Base-by-base conservation (phyloP, 2,888 invertebrate species). In the Arctia plantaginis region DNA sequence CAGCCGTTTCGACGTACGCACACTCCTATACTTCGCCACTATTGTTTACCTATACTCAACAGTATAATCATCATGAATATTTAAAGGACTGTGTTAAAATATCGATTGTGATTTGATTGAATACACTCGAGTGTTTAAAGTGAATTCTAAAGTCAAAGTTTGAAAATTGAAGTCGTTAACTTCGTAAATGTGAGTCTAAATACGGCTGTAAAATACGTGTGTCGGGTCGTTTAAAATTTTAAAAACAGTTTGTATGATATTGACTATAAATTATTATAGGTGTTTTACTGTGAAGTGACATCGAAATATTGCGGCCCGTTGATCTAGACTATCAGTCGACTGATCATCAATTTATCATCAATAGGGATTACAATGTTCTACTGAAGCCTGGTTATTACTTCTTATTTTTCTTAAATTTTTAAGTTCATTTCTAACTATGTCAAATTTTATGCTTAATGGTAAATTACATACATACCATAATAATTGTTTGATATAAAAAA, bases 1-100 rank as follows among this genome's bases (percentile, higher is more conserved):
- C 1, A 90, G 90, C 77, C 90, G 91, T 78, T 88, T 90, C n/a
- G 89, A 89, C 39, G 81, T 92, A 47, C 87, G 89, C 20, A 89
- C 89, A n/a, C 81, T 91, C 47, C 71, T 90, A 67, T 82, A 81
- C 68, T 84, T 89, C 69, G 85, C 88, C 44, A 87, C 83, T 84
- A 81, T 90, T 41, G 79, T 89, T 77, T 86, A 86, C 77, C 59
- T 88, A 70, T 77, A 77, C 68, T 80, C 80, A 76, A 79, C 80
- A 72, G 83, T 86, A 82, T 90, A 88, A 84, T 82, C 44, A 77
- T 55, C 69, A 70, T 64, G 23, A 69, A 77, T 55, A 66, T 78
- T 66, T 20, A 69, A 69, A 74, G 41, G 47, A 79, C 69, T 72
- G 59, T 65, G 62, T 55, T 66, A 72, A 73, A 69, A n/a, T 67